phyloP scores from a whole-genome alignment of 2,888 invertebrate species.

The Andrena praecox region DNA sequence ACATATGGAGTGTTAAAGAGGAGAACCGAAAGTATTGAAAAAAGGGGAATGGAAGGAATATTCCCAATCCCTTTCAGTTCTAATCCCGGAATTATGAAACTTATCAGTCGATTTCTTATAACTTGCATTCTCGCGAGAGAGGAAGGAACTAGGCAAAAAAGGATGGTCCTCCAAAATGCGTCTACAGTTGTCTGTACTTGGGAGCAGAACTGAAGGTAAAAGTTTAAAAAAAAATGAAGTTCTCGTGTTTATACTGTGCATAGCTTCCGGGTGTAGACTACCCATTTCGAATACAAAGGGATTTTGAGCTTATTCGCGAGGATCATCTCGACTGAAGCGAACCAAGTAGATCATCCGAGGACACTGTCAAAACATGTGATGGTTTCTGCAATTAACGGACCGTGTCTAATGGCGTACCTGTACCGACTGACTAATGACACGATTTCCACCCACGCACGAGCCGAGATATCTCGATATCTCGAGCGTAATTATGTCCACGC shows the following conservation, averaged over 20 bases:
- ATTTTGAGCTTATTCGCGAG: neutral
- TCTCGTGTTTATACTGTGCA: neutral
- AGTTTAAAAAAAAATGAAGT: neutral
- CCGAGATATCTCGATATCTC: constrained; percentile 69
- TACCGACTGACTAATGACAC: constrained; percentile 72
- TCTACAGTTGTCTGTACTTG: too few relatives aligned
- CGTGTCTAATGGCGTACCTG: constrained; percentile 69
- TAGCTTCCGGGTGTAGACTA: neutral
- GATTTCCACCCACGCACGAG: constrained; percentile 74
- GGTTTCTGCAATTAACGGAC: constrained; percentile 70
- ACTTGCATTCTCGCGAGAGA: too few relatives aligned
- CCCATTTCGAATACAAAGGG: neutral
- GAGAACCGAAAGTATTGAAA: too few relatives aligned
- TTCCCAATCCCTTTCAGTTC: too few relatives aligned
- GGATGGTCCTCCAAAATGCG: too few relatives aligned
- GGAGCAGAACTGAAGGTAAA: too few relatives aligned
- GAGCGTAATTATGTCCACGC: constrained; percentile 72
- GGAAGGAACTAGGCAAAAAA: too few relatives aligned
- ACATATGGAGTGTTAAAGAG: too few relatives aligned
- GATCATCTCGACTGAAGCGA: neutral
- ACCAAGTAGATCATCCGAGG: constrained; percentile 25
- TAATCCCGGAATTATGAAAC: too few relatives aligned
- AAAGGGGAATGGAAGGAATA: too few relatives aligned
- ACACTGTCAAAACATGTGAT: constrained; percentile 36
- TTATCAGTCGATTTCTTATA: too few relatives aligned